These are phyloP conservation scores for Stenotaenia linearis DNA, from an alignment of 2,888 invertebrate genomes.

Conservation along the genomic window DNA sequence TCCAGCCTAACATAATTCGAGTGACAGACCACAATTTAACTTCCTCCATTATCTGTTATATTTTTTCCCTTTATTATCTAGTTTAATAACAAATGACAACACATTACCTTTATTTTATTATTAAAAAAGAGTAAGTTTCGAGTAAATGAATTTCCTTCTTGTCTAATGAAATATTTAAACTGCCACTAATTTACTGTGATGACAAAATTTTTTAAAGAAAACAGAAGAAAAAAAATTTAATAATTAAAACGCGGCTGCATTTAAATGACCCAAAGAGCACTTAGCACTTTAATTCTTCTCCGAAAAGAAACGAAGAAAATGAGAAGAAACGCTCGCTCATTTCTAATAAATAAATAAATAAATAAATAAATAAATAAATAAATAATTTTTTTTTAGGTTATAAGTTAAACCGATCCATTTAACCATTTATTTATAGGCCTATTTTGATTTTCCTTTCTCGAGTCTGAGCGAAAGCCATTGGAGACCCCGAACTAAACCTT, in stretches of 20 bases:
- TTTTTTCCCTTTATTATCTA: background rate
- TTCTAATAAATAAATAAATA: background rate
- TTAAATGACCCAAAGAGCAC: background rate
- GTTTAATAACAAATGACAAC: background rate
- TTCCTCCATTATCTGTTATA: background rate
- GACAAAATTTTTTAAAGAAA: background rate
- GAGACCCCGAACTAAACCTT: background rate
- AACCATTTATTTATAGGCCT: background rate
- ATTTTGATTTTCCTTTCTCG: background rate
- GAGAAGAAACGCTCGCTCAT: background rate
- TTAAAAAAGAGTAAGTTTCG: background rate
- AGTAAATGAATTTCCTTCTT: background rate
- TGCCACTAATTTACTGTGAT: constrained; percentile 26
- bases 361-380: background rate
- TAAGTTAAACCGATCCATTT: background rate
- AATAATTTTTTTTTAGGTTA: background rate
- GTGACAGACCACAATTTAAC: background rate
- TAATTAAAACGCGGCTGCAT: background rate
- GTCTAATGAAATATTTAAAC: constrained; percentile 20
- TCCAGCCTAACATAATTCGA: background rate
- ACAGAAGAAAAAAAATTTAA: background rate
- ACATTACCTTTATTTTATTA: background rate
- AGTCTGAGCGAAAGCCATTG: constrained; percentile 5
- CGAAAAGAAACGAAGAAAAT: background rate
- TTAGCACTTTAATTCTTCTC: background rate